A percentile compares a stretch with the other conserved stretches of the same genome.
These are phyloP conservation scores for Eulemur coronatus DNA, from an alignment of 2,797 vertebrate species.

Conservation along the genomic window DNA sequence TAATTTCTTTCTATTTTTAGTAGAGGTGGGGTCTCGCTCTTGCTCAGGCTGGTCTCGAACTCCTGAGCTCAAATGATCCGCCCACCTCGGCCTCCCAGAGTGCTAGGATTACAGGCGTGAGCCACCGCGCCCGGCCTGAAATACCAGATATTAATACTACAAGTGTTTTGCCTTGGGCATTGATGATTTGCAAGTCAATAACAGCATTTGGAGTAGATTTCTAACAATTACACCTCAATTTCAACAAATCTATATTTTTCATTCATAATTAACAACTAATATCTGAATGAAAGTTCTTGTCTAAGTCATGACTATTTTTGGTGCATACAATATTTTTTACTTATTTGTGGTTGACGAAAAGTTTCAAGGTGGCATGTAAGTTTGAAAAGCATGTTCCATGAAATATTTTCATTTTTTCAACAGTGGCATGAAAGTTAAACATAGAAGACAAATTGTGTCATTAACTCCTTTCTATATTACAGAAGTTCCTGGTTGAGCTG, in stretches of 20 bases:
- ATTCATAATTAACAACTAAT: slow-evolving; percentile 14
- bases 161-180: neutral
- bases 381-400: neutral
- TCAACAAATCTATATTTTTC: slow-evolving; percentile 4
- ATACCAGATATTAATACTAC: neutral
- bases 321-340: neutral
- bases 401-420: neutral
- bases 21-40: too few species aligned
- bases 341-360: neutral
- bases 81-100: too few species aligned
- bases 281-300: neutral
- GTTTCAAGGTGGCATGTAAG: neutral
- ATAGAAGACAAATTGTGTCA: neutral
- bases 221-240: neutral
- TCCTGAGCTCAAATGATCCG: too few species aligned
- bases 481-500: neutral
- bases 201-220: neutral
- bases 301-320: neutral
- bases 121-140: too few species aligned
- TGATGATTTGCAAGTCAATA: neutral
- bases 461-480: neutral
- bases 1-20: too few species aligned
- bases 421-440: neutral
- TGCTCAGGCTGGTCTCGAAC: too few species aligned
- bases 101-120: too few species aligned